A percentile compares a stretch with the other conserved stretches of the same genome.
Evolutionary conservation across 2,113 vertebrate species (phyloP).

Genomic region (Scatophagus argus): DNA sequence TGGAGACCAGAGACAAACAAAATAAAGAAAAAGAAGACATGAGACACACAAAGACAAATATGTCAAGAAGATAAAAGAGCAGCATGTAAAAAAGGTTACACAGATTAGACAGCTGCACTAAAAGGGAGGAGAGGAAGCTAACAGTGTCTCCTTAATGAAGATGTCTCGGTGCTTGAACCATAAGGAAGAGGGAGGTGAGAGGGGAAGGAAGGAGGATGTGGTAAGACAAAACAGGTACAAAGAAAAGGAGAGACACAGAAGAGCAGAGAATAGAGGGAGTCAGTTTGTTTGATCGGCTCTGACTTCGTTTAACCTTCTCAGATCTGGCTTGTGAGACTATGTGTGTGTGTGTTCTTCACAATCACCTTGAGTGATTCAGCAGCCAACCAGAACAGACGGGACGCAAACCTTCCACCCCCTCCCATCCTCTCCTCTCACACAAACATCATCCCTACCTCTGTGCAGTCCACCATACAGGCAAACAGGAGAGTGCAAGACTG

Average conservation of each 20-base stretch:
- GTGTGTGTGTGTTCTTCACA: constrained; percentile 49
- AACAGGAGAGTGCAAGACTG: constrained; percentile 30
- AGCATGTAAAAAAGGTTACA: neutral
- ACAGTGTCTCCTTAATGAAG: constrained; percentile 36
- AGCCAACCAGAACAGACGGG: constrained; percentile 77
- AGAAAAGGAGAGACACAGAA: constrained; percentile 3
- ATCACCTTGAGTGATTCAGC: constrained; percentile 81
- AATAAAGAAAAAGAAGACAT: neutral
- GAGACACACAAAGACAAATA: neutral
- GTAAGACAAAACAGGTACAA: constrained; percentile 27
- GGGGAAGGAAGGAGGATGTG: constrained; percentile 4
- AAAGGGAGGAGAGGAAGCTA: neutral
- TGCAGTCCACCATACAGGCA: constrained; percentile 29
- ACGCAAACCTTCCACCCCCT: neutral
- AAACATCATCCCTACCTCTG: neutral
- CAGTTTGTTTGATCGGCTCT: constrained; percentile 69
- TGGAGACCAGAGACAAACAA: neutral
- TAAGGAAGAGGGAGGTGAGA: neutral
- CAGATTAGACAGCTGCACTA: neutral
- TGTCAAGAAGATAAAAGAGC: constrained; percentile 1
- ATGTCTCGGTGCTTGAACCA: constrained; percentile 34
- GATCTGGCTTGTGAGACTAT: constrained; percentile 34
- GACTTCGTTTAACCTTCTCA: constrained; percentile 74
- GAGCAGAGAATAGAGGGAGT: constrained; percentile 28
- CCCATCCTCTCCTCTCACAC: neutral